These are phyloP conservation scores for Malacoctenus gilli DNA, from an alignment of 2,797 vertebrate genomes.

Conservation along the genomic window DNA sequence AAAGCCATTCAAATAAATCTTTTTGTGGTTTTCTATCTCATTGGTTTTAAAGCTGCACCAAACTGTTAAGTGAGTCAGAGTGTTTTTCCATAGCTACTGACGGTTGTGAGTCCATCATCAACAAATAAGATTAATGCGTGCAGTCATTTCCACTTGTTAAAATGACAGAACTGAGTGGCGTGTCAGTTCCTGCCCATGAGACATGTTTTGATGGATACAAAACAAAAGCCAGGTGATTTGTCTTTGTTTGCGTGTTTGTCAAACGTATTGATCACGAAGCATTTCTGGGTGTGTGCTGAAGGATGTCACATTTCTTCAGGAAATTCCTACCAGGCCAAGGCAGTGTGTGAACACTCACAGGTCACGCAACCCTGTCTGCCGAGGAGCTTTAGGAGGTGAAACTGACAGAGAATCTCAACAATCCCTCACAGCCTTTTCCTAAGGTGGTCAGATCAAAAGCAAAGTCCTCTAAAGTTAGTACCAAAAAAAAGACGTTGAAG, in stretches of 20 bases:
- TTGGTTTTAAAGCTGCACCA: too few relatives aligned
- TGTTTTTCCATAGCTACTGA: too few relatives aligned
- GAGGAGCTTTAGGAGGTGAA: conserved; percentile 16
- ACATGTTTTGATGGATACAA: conserved; percentile 34
- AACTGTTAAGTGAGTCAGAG: too few relatives aligned
- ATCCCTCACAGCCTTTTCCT: conserved; percentile 37
- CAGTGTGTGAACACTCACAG: conserved; percentile 48
- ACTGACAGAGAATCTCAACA: background rate
- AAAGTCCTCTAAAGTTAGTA: too few relatives aligned
- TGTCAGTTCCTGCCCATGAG: conserved; percentile 21
- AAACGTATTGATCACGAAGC: conserved; percentile 15
- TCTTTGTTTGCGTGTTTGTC: conserved; percentile 30
- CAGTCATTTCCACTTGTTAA: conserved; percentile 21
- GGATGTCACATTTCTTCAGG: conserved; percentile 47
- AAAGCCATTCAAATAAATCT: too few relatives aligned
- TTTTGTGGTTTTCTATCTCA: too few relatives aligned
- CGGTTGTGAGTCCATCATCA: background rate
- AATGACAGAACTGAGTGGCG: conserved; percentile 15
- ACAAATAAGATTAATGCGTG: background rate
- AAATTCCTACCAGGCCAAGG: conserved; percentile 57
- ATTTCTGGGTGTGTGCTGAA: conserved; percentile 50
- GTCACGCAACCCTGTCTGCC: conserved; percentile 52
- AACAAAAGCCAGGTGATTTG: conserved; percentile 37
- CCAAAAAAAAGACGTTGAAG: too few relatives aligned
- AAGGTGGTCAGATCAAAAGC: too few relatives aligned